A percentile compares a stretch with the other conserved stretches of the same genome.
Evolutionary conservation across 2,888 invertebrate species (phyloP).

Genomic region (Xestia ashworthii): DNA sequence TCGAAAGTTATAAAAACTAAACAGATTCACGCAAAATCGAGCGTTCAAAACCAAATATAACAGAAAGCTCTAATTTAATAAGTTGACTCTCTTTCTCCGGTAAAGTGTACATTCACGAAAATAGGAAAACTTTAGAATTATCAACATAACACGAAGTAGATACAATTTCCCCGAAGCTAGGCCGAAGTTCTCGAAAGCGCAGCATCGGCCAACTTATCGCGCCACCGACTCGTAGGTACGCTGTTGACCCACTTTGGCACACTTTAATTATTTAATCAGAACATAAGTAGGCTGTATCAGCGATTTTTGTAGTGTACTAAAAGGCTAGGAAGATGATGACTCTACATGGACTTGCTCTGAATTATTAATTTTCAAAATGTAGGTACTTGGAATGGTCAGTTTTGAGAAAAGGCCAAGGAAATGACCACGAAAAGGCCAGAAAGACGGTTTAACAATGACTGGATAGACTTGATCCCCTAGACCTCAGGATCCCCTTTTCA

Average conservation of each 20-base stretch:
- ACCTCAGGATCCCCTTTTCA: not conserved
- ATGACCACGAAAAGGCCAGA: not conserved
- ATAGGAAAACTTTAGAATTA: constrained; percentile 53
- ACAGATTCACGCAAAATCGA: not conserved
- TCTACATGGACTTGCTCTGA: not conserved
- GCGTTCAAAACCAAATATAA: not conserved
- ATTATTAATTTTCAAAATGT: not conserved
- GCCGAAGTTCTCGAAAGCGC: constrained; percentile 68
- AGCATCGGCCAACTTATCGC: constrained; percentile 71
- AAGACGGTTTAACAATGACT: not conserved
- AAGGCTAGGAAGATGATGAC: no score
- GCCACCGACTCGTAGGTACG: constrained; percentile 63
- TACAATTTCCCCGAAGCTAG: constrained; percentile 61
- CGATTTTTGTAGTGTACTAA: not conserved
- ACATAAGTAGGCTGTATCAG: constrained; percentile 33
- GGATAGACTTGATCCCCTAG: no score
- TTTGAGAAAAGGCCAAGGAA: not conserved
- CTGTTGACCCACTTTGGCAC: constrained; percentile 74
- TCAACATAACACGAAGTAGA: constrained; percentile 49
- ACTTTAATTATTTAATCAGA: constrained; percentile 56
- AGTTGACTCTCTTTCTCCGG: constrained; percentile 8
- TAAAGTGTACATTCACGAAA: constrained; percentile 23
- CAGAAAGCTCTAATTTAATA: constrained; percentile 28
- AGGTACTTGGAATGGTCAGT: not conserved
- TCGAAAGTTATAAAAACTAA: constrained; percentile 4